Evolutionary conservation across 35 echinoderm and acorn worm genomes (phyloP), one percentile per base, ranked within the genome.

Genomic region (Apostichopus parvimensis): DNA sequence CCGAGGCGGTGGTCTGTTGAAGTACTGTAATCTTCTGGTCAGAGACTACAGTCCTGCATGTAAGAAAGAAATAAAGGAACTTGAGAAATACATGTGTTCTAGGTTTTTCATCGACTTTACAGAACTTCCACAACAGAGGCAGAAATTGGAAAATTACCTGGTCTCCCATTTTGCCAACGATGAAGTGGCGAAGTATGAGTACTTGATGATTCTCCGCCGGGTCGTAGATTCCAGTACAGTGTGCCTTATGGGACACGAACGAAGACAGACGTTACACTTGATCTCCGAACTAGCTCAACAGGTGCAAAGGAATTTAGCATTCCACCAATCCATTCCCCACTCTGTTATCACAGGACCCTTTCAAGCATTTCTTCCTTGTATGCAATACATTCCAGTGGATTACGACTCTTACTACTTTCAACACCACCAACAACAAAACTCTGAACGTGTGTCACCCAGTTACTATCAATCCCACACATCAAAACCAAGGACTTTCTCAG

Each of bases 61-160:
- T 66, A 53, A 88, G 23, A 92, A 93, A 22, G 93, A 99, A 72
- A 99, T 99, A 28, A 96, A 99, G 68, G 24, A 82, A 12, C 92
- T 99, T 57, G 97, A 99, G 73, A 83, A 95, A 62, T 99, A 99
- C 92, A 99, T 99, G 97, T 99, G 97, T 87, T 99, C 97, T 0
- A 88, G 97, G 76, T 99, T 99, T 92, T 99, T 99, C 93, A 99
- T 99, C 66, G 97, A 99, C 53, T 99, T 99, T 71, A 96, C 90
- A 60, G 97, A 99, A 64, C 88, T 99, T 45, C 95, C 90, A 7
- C 97, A 99, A 66, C 97, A 99, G 64, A 86, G 89, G 80, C 97
- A 99, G 82, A 99, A 99, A 78, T 88, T 99, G 10, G 97, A 99
- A 53, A 99, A 92, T 82, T 99, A 99, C 75, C 79, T 99, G 54